Base-by-base conservation (phyloP, 2,888 invertebrate genomes). In the Dione vanillae region DNA sequence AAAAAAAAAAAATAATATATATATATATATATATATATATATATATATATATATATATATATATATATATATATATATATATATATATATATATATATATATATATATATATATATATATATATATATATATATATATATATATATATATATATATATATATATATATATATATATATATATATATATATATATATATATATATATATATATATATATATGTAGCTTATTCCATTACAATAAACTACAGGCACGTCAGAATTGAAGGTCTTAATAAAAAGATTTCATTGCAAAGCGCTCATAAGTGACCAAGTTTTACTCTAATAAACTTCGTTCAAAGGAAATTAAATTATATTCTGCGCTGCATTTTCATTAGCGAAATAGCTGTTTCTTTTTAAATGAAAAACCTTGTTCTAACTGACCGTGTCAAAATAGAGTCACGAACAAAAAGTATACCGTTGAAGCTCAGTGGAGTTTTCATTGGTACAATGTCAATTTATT, bases 301-400 rank as follows among this genome's bases (percentile, higher is more conserved):
- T 58, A 64, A 51, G 52, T 52, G 68, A 19, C 67, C 41, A 58
- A 71, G 64, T 74, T 74, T 71, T 58, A 35, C 45, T 58, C 59
- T 71, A 67, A 74, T 69, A 69, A 71, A 74, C 69, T 74, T 41
- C 62, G 52, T 64, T 66, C 69, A 71, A 71, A 69, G 61, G 65
- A 74, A 71, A 74, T 74, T 71, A 65, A 72, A 74, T 72, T 74
- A 71, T 67, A 67, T 64, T 69, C 65, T n/a, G 61, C 52, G 71
- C 56, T 71, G 67, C 69, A 67, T 68, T 74, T 70, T 72, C 72
- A 74, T 71, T 65, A 72, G 67, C 72, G 27, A 67, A 65, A 69
- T 65, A 65, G 72, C 67, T 67, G 37, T 70, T 70, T 73, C 43
- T 59, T 49, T 51, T 12, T 37, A 40, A 49, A 19, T 12, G 9